phyloP scores from a whole-genome alignment of 2,888 invertebrate species.

The Sesia apiformis region DNA sequence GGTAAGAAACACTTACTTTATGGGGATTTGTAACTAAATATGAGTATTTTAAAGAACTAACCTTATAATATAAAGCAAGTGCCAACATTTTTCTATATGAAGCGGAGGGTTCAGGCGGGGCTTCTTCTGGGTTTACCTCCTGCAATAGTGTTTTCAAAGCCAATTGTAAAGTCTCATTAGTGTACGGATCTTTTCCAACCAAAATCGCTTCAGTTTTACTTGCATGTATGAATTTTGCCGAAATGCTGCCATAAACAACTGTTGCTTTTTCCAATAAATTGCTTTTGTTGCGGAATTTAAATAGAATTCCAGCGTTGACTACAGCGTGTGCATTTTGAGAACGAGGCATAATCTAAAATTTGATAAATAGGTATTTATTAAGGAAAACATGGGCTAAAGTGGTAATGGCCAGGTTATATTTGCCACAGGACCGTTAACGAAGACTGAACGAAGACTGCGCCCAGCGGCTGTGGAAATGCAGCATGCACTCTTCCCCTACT shows the following conservation, averaged over 20 bases:
- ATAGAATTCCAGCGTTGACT: conserved; percentile 83
- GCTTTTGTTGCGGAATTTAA: conserved; percentile 67
- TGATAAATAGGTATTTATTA: too few species aligned
- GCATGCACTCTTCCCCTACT: too few species aligned
- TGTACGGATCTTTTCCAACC: conserved; percentile 60
- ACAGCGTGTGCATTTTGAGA: conserved; percentile 86
- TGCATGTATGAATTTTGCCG: conserved; percentile 74
- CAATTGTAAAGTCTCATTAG: conserved; percentile 54
- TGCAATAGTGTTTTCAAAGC: conserved; percentile 69
- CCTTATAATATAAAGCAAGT: conserved; percentile 79
- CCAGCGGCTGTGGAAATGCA: too few species aligned
- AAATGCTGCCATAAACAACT: conserved; percentile 62
- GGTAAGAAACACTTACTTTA: too few species aligned
- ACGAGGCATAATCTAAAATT: conserved; percentile 80
- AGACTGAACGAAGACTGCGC: too few species aligned
- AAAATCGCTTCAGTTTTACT: conserved; percentile 66
- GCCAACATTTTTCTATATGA: conserved; percentile 77
- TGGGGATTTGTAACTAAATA: too few species aligned
- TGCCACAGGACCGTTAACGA: too few species aligned
- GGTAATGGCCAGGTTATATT: too few species aligned
- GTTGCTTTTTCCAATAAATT: conserved; percentile 43
- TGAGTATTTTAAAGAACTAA: conserved; percentile 18
- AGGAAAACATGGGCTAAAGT: too few species aligned
- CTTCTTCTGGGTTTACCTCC: conserved; percentile 72
- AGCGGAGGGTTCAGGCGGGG: conserved; percentile 75